Evolutionary conservation across 2,797 vertebrate genomes (phyloP).

Genomic region (Kryptolebias ocellatus): DNA sequence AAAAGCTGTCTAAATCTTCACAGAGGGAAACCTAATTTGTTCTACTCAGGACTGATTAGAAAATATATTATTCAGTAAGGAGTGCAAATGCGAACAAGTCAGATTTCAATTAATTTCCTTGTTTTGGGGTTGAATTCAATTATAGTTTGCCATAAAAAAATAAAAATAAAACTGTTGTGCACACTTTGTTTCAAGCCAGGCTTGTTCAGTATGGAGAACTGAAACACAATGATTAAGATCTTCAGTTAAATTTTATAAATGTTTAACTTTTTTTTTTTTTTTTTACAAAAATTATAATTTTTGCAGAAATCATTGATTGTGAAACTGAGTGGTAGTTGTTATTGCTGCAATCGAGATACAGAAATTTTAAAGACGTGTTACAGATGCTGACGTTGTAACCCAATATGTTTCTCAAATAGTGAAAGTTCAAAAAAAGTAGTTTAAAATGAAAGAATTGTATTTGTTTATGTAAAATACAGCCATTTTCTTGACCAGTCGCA

Average conservation of each 20-base stretch:
- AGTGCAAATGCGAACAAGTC: not conserved
- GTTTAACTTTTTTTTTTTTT: not conserved
- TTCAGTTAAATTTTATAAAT: not conserved
- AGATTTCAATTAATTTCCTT: not conserved
- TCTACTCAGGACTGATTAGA: slow-evolving; percentile 3
- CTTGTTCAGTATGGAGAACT: not conserved
- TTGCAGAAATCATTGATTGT: not conserved
- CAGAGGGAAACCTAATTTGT: slow-evolving; percentile 7
- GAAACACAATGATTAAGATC: not conserved
- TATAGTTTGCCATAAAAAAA: too few relatives aligned
- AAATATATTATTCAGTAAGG: not conserved
- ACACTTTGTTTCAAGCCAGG: too few relatives aligned
- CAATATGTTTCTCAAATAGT: not conserved
- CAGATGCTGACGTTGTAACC: not conserved
- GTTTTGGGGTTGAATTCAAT: not conserved
- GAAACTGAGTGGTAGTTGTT: not conserved
- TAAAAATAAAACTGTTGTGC: too few relatives aligned
- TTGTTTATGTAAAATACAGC: not conserved
- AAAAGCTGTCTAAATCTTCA: not conserved
- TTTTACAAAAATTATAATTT: not conserved
- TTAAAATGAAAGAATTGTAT: not conserved
- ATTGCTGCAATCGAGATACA: slow-evolving; percentile 8
- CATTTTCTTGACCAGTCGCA: not conserved
- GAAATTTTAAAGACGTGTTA: not conserved
- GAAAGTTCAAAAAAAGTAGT: not conserved